Conservation (phyloP, 64 coral and sea anemone species). For the Trachythela sp. region DNA sequence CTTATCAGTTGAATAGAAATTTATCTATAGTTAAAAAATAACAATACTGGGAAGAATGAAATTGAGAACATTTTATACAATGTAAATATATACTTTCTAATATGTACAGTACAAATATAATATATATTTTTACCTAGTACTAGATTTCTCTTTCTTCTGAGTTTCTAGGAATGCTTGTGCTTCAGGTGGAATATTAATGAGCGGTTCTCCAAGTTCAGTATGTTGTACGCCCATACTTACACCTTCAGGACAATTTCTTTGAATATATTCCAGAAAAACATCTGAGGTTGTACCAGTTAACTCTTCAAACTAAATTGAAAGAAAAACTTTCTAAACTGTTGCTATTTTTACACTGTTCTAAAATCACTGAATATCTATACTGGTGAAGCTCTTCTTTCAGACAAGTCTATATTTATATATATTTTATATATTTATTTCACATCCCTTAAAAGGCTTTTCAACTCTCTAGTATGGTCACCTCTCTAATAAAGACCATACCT, state of each 20-base stretch:
- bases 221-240: slow-evolving; percentile 93
- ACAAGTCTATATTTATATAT: too few relatives aligned
- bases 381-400: too few relatives aligned
- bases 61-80: not conserved
- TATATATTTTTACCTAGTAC: not conserved
- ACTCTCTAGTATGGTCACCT: too few relatives aligned
- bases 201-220: slow-evolving; percentile 58
- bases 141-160: slow-evolving; percentile 23
- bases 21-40: too few relatives aligned
- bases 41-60: too few relatives aligned
- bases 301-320: slow-evolving; percentile 50
- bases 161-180: slow-evolving; percentile 63
- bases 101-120: not conserved
- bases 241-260: slow-evolving; percentile 87
- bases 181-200: slow-evolving; percentile 65
- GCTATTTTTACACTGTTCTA: too few relatives aligned
- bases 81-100: not conserved
- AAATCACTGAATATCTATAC: too few relatives aligned
- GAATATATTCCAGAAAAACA: slow-evolving; percentile 88
- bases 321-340: not conserved
- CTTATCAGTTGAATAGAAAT: too few relatives aligned
- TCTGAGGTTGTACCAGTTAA: slow-evolving; percentile 84
- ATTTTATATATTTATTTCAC: too few relatives aligned
- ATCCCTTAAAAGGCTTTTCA: too few relatives aligned
- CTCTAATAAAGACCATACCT: too few relatives aligned